A percentile compares a stretch with the other conserved stretches of the same genome.
Conservation (phyloP, 1,140 invertebrate genomes). For the Hylaeus volcanicus region DNA sequence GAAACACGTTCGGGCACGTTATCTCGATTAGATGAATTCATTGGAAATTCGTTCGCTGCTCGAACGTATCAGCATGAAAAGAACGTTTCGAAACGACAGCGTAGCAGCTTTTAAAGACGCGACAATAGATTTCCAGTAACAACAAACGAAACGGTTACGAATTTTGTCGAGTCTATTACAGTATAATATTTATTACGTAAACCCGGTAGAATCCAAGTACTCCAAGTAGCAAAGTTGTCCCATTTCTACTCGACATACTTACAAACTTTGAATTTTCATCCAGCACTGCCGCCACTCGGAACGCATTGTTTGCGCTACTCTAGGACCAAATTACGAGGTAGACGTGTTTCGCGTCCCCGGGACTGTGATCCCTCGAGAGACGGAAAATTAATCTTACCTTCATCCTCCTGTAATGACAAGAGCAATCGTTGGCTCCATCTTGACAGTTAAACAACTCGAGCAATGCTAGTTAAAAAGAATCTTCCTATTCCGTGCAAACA, state of each 20-base stretch:
- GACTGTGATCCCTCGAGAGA: neutral
- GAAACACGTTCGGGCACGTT: neutral
- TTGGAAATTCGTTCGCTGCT: constrained; percentile 5
- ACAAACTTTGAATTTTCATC: constrained; percentile 37
- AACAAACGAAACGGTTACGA: neutral
- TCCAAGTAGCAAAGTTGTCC: neutral
- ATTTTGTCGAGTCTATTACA: neutral
- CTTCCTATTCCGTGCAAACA: constrained; percentile 7
- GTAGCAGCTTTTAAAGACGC: neutral
- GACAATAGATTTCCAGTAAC: neutral
- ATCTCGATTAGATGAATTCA: neutral
- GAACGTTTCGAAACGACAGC: neutral
- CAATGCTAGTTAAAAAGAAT: constrained; percentile 29
- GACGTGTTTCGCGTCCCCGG: neutral
- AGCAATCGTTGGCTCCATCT: constrained; percentile 50
- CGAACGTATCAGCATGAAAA: neutral
- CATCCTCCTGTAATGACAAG: constrained; percentile 28
- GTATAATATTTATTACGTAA: neutral
- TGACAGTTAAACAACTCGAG: constrained; percentile 26
- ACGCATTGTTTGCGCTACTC: neutral
- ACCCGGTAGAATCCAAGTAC: neutral
- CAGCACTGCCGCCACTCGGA: neutral
- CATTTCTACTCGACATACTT: constrained; percentile 8
- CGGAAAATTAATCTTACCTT: constrained; percentile 28
- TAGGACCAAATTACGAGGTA: neutral